Base-by-base conservation (phyloP, 1,140 invertebrate species). In the Akabosia matsudoensis region DNA sequence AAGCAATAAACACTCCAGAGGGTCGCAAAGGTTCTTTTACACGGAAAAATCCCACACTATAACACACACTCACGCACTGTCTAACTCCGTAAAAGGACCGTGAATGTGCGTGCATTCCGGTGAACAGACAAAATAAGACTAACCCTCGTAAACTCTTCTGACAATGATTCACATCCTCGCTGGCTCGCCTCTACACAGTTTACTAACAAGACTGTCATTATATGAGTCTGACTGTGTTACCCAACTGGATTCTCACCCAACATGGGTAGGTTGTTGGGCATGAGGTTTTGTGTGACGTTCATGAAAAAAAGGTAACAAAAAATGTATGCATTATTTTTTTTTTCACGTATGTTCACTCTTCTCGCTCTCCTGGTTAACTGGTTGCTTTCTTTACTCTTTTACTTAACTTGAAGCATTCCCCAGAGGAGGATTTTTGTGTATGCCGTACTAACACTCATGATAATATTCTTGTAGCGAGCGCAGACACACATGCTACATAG, bases 51-150 rank as follows among this genome's bases (percentile, higher is more conserved):
- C 7, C 14, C 7, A 14, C 24, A n/a, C 24, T 61, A 22, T 10
- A n/a, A 14, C n/a, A 22, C 14, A n/a, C 14, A 22, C 54, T 16
- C 54, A 61, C n/a, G n/a, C n/a, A n/a, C n/a, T n/a, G n/a, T n/a
- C n/a, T n/a, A 61, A 14, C 4, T 61, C 4, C 24, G 24, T 10
- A 22, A n/a, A 61, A 14, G 3, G 26, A 67, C 24, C 4, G 7
- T 31, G 10, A 14, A 7, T 61, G 61, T 67, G 61, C n/a, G 70
- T 75, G 74, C 70, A 70, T 70, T 52, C 74, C 61, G 28, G 34
- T 74, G 26, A 70, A 75, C 45, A 51, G 64, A 61, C 64, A 75
- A 70, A 51, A 52, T 61, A 34, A 75, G 74, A 75, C 74, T 75
- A 70, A 75, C 30, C 73, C 1, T 14, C 30, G 30, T 51, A n/a